Evolutionary conservation across 1,140 invertebrate species (phyloP).

Genomic region (Phymorhynchus buccinoides): DNA sequence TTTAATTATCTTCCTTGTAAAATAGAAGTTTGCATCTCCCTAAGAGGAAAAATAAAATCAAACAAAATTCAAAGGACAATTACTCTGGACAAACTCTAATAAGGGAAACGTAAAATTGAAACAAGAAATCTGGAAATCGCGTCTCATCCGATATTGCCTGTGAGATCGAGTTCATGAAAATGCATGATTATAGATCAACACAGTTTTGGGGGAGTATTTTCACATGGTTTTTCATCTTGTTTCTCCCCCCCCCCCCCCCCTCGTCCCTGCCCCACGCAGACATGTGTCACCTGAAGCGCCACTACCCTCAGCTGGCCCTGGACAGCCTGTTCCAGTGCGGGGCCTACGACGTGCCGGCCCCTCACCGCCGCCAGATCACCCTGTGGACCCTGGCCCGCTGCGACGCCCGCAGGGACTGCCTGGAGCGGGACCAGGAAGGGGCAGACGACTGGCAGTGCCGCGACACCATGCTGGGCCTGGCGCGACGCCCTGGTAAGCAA

Average conservation of each 20-base stretch:
- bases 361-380: background rate
- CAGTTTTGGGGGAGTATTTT: no score
- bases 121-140: no score
- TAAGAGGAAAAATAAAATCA: no score
- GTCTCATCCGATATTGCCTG: no score
- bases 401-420: slow-evolving; percentile 30
- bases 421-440: slow-evolving; percentile 20
- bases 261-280: background rate
- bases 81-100: no score
- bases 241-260: background rate
- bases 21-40: no score
- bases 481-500: background rate
- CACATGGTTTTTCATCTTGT: no score
- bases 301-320: background rate
- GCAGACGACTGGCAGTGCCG: background rate
- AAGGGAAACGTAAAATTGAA: no score
- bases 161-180: no score
- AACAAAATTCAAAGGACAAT: no score
- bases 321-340: background rate
- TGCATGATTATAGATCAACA: no score
- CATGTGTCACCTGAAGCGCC: slow-evolving; percentile 3
- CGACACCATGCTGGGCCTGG: background rate
- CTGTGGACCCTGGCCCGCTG: slow-evolving; percentile 38
- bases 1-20: no score
- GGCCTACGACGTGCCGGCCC: background rate